phyloP scores from a whole-genome alignment of 2,113 vertebrate species.

The Melanocharis versteri region DNA sequence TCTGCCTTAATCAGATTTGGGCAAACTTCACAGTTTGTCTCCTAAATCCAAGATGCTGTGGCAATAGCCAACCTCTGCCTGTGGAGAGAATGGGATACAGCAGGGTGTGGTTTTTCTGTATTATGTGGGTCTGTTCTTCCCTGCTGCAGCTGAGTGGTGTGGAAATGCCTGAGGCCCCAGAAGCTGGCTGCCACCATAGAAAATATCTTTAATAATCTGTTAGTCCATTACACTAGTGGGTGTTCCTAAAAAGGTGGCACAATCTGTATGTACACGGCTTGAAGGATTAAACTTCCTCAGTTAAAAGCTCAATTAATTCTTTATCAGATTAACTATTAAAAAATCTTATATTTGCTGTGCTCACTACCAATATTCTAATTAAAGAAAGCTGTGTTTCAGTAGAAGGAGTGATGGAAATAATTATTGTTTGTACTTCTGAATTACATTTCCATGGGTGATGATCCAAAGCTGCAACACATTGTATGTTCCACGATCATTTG shows the following conservation, averaged over 20 bases:
- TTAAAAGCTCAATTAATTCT: conserved; percentile 22
- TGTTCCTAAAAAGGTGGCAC: background rate
- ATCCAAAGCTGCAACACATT: conserved; percentile 48
- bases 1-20: background rate
- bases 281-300: background rate
- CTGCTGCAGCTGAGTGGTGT: background rate
- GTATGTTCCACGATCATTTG: conserved; percentile 52
- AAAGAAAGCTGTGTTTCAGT: conserved; percentile 25
- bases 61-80: background rate
- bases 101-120: rapidly evolving
- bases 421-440: conserved; percentile 58
- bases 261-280: background rate
- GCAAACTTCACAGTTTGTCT: rapidly evolving
- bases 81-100: background rate
- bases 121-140: background rate
- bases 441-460: conserved; percentile 66
- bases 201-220: background rate
- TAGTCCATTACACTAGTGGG: background rate
- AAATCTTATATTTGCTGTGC: background rate
- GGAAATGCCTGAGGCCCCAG: background rate
- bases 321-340: conserved; percentile 38
- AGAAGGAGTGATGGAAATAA: conserved; percentile 37
- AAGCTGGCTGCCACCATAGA: background rate
- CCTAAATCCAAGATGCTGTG: background rate
- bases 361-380: conserved; percentile 35